phyloP scores from a whole-genome alignment of 2,113 vertebrate genomes.

The Gnathonemus longibarbis region DNA sequence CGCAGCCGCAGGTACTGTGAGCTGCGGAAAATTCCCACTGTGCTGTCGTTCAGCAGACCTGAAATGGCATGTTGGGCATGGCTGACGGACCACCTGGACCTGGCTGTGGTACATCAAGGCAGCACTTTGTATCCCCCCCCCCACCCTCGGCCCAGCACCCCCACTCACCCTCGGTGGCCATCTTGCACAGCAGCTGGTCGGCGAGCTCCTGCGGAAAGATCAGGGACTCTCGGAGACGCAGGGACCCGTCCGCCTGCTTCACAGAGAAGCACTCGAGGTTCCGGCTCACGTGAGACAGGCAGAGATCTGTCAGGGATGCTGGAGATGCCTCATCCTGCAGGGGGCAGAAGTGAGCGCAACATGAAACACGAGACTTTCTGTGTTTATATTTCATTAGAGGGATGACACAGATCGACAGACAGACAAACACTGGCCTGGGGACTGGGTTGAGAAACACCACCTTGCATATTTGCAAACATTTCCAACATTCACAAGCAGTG shows the following conservation, averaged over 20 bases:
- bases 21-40: slow-evolving; percentile 87
- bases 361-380: background rate
- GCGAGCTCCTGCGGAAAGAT: slow-evolving; percentile 96
- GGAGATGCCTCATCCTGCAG: slow-evolving; percentile 86
- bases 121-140: background rate
- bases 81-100: too few relatives aligned
- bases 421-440: background rate
- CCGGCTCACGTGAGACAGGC: slow-evolving; percentile 83
- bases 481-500: background rate
- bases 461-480: background rate
- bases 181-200: slow-evolving; percentile 86
- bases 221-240: slow-evolving; percentile 83
- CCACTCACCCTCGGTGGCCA: slow-evolving; percentile 84
- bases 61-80: slow-evolving; percentile 17
- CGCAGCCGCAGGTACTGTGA: slow-evolving; percentile 82
- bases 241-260: slow-evolving; percentile 83
- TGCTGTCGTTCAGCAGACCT: slow-evolving; percentile 94
- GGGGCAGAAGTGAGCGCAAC: background rate
- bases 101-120: background rate
- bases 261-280: slow-evolving; percentile 86
- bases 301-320: slow-evolving; percentile 82
- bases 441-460: background rate
- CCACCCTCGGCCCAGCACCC: background rate
- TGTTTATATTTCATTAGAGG: background rate
- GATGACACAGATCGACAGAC: background rate